A percentile compares a stretch with the other conserved stretches of the same genome.
These are phyloP conservation scores for Desmodus rotundus DNA, from an alignment of 2,113 vertebrate genomes.

Conservation along the genomic window DNA sequence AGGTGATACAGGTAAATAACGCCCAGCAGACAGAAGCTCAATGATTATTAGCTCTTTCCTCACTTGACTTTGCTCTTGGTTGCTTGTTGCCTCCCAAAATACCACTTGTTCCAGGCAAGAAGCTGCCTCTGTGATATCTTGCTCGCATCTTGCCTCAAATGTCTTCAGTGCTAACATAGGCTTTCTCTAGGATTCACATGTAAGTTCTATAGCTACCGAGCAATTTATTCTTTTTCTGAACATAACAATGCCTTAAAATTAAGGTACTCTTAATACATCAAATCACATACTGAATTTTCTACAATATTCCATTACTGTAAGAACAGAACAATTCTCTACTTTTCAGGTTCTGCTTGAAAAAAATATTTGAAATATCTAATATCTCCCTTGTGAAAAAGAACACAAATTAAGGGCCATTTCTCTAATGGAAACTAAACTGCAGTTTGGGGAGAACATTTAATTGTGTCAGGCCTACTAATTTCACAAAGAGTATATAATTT, in stretches of 20 bases:
- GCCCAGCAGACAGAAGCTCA: neutral
- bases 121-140: neutral
- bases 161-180: neutral
- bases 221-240: constrained; percentile 24
- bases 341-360: constrained; percentile 2
- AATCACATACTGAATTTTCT: constrained; percentile 29
- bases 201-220: neutral
- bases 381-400: neutral
- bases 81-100: neutral
- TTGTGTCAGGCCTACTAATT: neutral
- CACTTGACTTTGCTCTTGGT: neutral
- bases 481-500: neutral
- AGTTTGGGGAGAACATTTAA: neutral
- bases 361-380: neutral
- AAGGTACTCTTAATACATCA: constrained; percentile 27
- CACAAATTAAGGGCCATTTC: neutral
- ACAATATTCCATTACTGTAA: neutral
- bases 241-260: neutral
- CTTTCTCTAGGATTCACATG: neutral
- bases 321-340: neutral
- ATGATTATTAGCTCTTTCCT: neutral
- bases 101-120: neutral
- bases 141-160: neutral
- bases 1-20: neutral
- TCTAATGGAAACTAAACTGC: neutral